These are phyloP conservation scores for Heptranchias perlo DNA, from an alignment of 2,113 vertebrate species.

Conservation along the genomic window DNA sequence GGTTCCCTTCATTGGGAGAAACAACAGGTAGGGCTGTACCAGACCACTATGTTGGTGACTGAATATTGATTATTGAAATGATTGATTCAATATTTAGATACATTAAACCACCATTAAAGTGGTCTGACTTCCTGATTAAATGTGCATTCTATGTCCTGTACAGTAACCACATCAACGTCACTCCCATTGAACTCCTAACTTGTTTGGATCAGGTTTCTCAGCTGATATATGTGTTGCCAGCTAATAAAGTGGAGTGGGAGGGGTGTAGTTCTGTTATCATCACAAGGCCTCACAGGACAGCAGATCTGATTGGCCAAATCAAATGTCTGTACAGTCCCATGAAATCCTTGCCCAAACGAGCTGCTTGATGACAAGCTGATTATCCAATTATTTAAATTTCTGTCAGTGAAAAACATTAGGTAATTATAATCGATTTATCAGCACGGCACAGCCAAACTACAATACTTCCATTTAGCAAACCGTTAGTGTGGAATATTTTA, in stretches of 20 bases:
- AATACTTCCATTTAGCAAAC: background rate
- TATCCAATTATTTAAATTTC: slow-evolving; percentile 35
- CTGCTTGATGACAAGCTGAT: slow-evolving; percentile 28
- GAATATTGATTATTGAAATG: slow-evolving; percentile 35
- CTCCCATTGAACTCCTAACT: background rate
- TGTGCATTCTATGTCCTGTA: slow-evolving; percentile 25
- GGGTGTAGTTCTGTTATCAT: background rate
- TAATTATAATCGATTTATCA: slow-evolving; percentile 30
- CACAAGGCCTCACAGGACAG: background rate
- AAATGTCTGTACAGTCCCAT: background rate
- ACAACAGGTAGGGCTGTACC: background rate
- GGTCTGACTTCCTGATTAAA: slow-evolving; percentile 36
- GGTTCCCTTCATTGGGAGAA: slow-evolving; percentile 9
- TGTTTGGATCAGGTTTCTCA: slow-evolving; percentile 30
- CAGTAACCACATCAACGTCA: slow-evolving; percentile 29
- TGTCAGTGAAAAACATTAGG: slow-evolving; percentile 8
- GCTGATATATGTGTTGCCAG: background rate
- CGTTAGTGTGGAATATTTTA: background rate
- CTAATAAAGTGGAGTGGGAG: background rate
- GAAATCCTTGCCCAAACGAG: background rate
- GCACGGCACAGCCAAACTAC: background rate
- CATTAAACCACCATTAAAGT: slow-evolving; percentile 37
- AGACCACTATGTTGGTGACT: slow-evolving; percentile 17
- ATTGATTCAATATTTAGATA: slow-evolving; percentile 39
- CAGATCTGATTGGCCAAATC: slow-evolving; percentile 18